A percentile compares a stretch with the other conserved stretches of the same genome.
Evolutionary conservation across 35 echinoderm and acorn worm genomes (phyloP).

Genomic region (Ptychodera flava): DNA sequence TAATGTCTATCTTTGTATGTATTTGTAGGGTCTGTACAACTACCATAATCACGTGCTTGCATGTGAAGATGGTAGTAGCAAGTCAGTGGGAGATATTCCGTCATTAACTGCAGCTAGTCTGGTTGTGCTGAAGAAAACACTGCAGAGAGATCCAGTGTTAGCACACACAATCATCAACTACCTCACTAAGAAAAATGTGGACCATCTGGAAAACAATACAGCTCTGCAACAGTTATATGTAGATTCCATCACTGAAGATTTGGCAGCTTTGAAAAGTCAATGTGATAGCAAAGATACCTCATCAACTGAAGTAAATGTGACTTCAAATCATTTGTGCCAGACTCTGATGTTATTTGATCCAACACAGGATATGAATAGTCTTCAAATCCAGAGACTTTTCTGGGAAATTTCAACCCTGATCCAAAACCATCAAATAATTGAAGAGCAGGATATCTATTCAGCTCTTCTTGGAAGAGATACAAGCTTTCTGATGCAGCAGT

Average conservation of each 20-base stretch:
- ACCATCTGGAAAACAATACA: constrained; percentile 33
- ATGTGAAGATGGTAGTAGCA: not conserved
- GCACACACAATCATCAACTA: constrained; percentile 57
- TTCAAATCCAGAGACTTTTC: constrained; percentile 42
- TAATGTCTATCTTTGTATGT: too few relatives aligned
- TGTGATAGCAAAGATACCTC: too few relatives aligned
- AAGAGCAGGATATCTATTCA: constrained; percentile 16
- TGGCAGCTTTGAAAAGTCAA: constrained; percentile 23
- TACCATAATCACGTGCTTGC: constrained; percentile 27
- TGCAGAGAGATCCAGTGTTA: constrained; percentile 32
- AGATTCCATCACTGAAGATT: constrained; percentile 43
- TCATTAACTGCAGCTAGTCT: constrained; percentile 15
- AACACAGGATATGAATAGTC: constrained; percentile 10
- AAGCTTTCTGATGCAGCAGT: constrained; percentile 12
- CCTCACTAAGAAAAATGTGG: constrained; percentile 8
- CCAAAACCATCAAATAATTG: constrained; percentile 10
- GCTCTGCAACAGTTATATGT: constrained; percentile 56
- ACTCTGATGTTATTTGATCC: constrained; percentile 18
- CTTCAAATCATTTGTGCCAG: not conserved
- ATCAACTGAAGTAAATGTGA: not conserved
- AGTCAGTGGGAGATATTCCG: not conserved
- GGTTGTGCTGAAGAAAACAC: constrained; percentile 25
- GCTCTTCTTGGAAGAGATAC: constrained; percentile 25
- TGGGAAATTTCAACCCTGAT: constrained; percentile 17
- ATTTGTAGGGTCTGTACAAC: constrained; percentile 51